Conservation (phyloP, 2,113 vertebrate species). For the Notarius lentiginosus region DNA sequence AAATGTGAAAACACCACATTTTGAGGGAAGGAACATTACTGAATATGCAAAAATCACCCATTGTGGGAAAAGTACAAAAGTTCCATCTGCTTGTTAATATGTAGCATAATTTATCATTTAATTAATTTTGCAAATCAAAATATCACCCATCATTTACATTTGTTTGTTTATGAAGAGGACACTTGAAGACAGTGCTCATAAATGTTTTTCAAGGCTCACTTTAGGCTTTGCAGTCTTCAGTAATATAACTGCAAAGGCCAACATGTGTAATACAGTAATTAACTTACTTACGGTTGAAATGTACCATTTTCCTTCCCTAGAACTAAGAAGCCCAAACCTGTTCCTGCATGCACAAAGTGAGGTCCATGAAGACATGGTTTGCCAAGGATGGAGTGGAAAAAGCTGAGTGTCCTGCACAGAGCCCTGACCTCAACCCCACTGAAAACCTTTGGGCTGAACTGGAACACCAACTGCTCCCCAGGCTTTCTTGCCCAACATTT, state of each 20-base stretch:
- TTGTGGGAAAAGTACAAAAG: background rate
- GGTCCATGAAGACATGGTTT: too few species aligned
- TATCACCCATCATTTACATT: background rate
- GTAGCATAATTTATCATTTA: background rate
- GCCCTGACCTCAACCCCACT: too few species aligned
- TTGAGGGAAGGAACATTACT: background rate
- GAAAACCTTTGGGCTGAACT: too few species aligned
- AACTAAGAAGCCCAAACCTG: background rate
- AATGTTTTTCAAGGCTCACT: background rate
- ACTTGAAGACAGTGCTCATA: background rate
- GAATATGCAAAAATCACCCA: background rate
- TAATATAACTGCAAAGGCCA: background rate
- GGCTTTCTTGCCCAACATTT: too few species aligned
- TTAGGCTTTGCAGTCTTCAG: background rate
- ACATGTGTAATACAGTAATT: background rate
- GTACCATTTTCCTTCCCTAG: too few species aligned
- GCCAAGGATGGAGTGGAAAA: too few species aligned
- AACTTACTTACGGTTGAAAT: too few species aligned
- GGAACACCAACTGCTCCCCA: too few species aligned
- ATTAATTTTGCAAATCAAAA: background rate
- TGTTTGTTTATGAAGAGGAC: background rate
- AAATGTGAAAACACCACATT: background rate
- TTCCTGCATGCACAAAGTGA: too few species aligned
- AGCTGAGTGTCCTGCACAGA: too few species aligned
- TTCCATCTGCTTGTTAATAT: background rate